Percentiles rank a stretch among this genome's conserved stretches.
These are phyloP conservation scores for Aradophagus sp. DNA, from an alignment of 1,140 invertebrate genomes.

Conservation along the genomic window DNA sequence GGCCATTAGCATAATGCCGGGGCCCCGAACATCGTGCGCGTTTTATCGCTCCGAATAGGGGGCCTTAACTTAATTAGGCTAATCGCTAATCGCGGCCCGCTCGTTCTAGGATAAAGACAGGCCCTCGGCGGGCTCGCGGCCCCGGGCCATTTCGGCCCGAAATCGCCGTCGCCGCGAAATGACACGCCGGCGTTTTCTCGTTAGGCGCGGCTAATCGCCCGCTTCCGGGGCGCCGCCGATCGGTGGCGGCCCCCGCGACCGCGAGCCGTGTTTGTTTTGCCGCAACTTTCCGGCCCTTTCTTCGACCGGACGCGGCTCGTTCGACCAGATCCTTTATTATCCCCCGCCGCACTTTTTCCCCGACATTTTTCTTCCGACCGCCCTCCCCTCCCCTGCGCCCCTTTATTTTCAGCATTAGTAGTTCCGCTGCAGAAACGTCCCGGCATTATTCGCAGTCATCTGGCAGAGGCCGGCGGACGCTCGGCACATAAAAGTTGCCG, in stretches of 20 bases:
- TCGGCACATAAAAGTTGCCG: constrained; percentile 38
- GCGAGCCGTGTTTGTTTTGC: constrained; percentile 9
- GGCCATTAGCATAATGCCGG: constrained; percentile 45
- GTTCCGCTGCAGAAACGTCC: constrained; percentile 9
- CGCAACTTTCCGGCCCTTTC: neutral
- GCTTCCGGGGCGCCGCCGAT: constrained; percentile 17
- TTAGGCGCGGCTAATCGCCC: constrained; percentile 25
- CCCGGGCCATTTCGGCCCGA: constrained; percentile 3
- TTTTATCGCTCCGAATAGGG: constrained; percentile 22
- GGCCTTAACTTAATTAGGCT: constrained; percentile 49
- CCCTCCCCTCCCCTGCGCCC: too few relatives aligned
- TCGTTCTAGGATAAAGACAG: constrained; percentile 27
- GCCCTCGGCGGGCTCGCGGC: neutral
- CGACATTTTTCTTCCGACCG: too few relatives aligned
- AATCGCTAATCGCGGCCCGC: constrained; percentile 42
- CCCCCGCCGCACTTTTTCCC: too few relatives aligned
- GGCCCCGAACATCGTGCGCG: constrained; percentile 17
- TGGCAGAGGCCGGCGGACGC: constrained; percentile 11
- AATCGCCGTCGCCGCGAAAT: constrained; percentile 8
- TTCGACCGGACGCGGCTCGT: neutral
- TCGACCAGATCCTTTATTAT: too few relatives aligned
- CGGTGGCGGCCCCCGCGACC: constrained; percentile 3
- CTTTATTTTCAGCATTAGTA: neutral
- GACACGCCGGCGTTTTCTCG: constrained; percentile 22
- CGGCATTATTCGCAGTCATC: constrained; percentile 34